Conservation (phyloP, 2,113 vertebrate species). For the Rhinoderma darwinii region DNA sequence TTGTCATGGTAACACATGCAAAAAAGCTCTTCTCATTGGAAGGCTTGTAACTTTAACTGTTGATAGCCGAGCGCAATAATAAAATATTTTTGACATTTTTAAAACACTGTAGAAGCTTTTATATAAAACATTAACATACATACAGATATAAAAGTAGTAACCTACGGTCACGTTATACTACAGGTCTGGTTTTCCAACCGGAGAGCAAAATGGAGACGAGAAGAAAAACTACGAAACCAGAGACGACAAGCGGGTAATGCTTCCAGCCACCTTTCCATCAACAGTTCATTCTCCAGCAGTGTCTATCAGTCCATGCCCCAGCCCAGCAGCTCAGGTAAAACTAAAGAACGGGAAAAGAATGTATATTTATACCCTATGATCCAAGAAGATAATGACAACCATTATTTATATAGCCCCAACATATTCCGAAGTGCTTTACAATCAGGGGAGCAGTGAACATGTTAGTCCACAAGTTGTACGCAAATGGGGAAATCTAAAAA, state of each 20-base stretch:
- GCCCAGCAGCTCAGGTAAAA: conserved; percentile 48
- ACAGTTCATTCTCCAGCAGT: conserved; percentile 78
- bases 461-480: too few species aligned
- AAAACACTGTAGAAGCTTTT: not conserved
- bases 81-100: too few species aligned
- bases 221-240: conserved; percentile 85
- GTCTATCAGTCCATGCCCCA: conserved; percentile 73
- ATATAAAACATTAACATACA: not conserved
- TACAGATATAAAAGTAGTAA: not conserved
- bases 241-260: conserved; percentile 75
- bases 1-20: too few species aligned
- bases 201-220: conserved; percentile 84
- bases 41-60: too few species aligned
- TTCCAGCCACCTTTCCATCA: conserved; percentile 77
- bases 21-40: too few species aligned
- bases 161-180: not conserved
- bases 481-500: too few species aligned
- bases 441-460: too few species aligned
- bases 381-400: not conserved
- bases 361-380: not conserved
- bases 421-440: too few species aligned
- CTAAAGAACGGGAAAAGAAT: not conserved
- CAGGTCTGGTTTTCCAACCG: conserved; percentile 89
- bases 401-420: too few species aligned
- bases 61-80: too few species aligned